These are phyloP conservation scores for Germaria angustata DNA, from an alignment of 2,888 invertebrate genomes.

Conservation along the genomic window DNA sequence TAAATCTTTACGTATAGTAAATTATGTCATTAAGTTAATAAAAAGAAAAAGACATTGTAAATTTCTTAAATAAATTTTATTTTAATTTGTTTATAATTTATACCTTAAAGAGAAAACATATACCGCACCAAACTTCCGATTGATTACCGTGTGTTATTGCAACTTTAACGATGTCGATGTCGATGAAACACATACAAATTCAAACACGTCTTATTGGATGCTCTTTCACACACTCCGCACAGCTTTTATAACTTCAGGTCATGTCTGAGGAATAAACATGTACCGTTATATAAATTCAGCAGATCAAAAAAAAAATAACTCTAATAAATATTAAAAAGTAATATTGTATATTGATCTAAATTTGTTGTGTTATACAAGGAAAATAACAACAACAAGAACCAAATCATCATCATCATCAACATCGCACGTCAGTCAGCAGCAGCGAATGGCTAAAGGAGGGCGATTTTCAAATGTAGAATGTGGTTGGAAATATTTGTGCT, in stretches of 20 bases:
- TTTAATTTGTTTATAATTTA: conserved; percentile 10
- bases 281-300: conserved; percentile 56
- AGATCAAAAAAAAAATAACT: conserved; percentile 2
- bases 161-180: background rate
- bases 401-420: background rate
- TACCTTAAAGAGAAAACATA: background rate
- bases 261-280: conserved; percentile 58
- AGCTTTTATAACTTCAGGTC: conserved; percentile 54
- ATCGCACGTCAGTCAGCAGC: conserved; percentile 20
- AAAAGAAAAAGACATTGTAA: background rate
- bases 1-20: background rate
- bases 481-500: conserved; percentile 7
- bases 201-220: background rate
- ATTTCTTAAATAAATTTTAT: background rate
- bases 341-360: conserved; percentile 42
- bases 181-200: background rate
- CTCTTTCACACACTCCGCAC: background rate
- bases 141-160: conserved; percentile 20
- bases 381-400: conserved; percentile 11
- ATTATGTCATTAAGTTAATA: background rate
- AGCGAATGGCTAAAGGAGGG: conserved; percentile 13
- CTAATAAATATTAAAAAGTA: conserved; percentile 30
- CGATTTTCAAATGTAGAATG: conserved; percentile 34
- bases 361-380: conserved; percentile 35
- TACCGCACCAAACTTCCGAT: conserved; percentile 26